Base-by-base conservation (phyloP, 2,888 invertebrate species). In the Latheticus oryzae region DNA sequence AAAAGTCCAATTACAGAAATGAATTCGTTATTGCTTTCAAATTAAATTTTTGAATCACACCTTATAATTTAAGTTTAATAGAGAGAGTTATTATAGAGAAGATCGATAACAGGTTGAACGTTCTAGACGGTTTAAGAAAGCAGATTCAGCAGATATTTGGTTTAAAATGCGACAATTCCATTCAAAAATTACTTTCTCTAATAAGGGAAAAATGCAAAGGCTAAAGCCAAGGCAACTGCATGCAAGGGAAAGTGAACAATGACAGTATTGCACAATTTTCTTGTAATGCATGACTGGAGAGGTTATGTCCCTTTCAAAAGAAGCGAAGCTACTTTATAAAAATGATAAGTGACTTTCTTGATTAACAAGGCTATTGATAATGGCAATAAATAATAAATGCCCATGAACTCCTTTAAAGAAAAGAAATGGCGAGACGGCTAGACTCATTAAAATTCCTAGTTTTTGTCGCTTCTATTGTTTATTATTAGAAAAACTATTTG, bases 401-500 rank as follows among this genome's bases (percentile, higher is more conserved):
- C 21, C 21, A 21, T 11, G 7, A 21, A 21, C 23, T 19, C 38
- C 9, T 21, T 17, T 17, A 4, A 2, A 32, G 23, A 16, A 16
- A 38, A 38, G 23, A 23, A 21, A 23, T 21, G 23, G 15, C 15
- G 24, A 24, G 24, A 28, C 32, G 45, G 7, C 19, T 12, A 24
- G 24, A 13, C 45, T 45, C 45, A 17, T 45, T 45, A 45, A 42
- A 45, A 43, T 21, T 8, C 17, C 15, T 3, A 24, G 45, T 45
- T 45, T 45, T 35, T 48, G 9, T 24, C 9, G 3, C 5, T 11
- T 50, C 38, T 38, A 38, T 38, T 52, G 52, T 42, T 42, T 42
- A 42, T 42, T 42, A 42, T 40, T 30, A 42, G 42, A 52, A 52
- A 40, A 52, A 52, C 23, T 21, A 17, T 42, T 32, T 40, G 42